A percentile compares a stretch with the other conserved stretches of the same genome.
Conservation (phyloP, 2,797 vertebrate genomes). For the Thunnus albacares region DNA sequence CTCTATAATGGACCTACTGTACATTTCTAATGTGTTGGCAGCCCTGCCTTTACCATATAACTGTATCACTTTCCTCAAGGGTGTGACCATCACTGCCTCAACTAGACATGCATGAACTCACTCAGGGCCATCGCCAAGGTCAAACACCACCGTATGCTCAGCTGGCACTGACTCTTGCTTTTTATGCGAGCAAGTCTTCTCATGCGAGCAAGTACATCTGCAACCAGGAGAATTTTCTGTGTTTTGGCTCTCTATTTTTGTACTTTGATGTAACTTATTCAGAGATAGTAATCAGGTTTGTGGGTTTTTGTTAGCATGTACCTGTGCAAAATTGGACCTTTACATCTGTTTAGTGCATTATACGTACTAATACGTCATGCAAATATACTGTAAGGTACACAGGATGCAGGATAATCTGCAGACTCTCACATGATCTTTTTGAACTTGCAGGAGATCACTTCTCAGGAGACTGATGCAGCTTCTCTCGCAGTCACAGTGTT, state of each 20-base stretch:
- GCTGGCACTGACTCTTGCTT: not conserved
- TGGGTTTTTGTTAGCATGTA: not conserved
- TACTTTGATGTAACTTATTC: not conserved
- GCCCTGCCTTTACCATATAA: slow-evolving; percentile 18
- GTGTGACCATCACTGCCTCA: slow-evolving; percentile 40
- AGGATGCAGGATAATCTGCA: not conserved
- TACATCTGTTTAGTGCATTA: not conserved
- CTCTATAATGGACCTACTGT: not conserved
- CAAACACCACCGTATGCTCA: slow-evolving; percentile 44
- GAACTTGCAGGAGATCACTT: slow-evolving; percentile 5
- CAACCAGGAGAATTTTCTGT: not conserved
- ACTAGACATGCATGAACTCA: slow-evolving; percentile 40
- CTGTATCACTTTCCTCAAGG: slow-evolving; percentile 42
- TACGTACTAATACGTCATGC: not conserved
- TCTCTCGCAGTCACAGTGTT: not conserved
- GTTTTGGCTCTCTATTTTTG: not conserved
- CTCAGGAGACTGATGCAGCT: slow-evolving; percentile 21
- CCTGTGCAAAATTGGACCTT: no score
- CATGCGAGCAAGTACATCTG: not conserved
- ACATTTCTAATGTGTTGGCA: slow-evolving; percentile 12
- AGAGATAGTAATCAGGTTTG: not conserved
- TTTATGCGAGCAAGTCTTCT: not conserved
- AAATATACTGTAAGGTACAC: not conserved
- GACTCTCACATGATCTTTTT: slow-evolving; percentile 22
- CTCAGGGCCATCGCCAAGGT: slow-evolving; percentile 33